Base-by-base conservation (phyloP, 1,140 invertebrate species). In the Liolophura sinensis region DNA sequence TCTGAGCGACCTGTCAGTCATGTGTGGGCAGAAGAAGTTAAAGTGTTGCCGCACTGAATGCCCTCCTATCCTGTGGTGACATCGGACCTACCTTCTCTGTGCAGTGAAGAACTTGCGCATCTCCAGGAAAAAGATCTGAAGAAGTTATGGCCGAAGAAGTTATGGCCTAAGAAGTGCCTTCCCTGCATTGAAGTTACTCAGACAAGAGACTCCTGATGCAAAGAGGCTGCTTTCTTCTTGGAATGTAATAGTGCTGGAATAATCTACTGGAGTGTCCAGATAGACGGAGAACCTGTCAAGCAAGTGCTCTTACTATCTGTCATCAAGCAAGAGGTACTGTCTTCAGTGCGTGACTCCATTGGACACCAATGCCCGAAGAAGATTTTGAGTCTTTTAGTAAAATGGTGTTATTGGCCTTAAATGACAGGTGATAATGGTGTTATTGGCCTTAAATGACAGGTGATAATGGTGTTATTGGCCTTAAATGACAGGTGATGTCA, bases 351-450 rank as follows among this genome's bases (percentile, higher is more conserved):
- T 54, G 51, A 24, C 3, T 40, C 3, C 9, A 40, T 40, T 5
- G 31, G 31, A 40, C 31, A 40, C 31, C 31, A 40, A 5, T 40
- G 31, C 31, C 31, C 31, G 31, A 40, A 40, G 3, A 40, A 9
- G 9, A 40, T 40, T 40, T 40, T 40, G 31, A 40, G 31, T 40
- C 31, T 40, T 40, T 9, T 40, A 40, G 31, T 7, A 3, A 20
- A n/a, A 20, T 12, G 51, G 18, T 54, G 51, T 54, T 54, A 20
- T 12, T 54, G 51, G 12, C 12, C 51, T 54, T 54, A 24, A 3
- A 54, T 54, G 51, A 24, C n/a, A 54, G n/a, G n/a, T n/a, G n/a
- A n/a, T n/a, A n/a, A 20, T 12, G 51, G 18, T 54, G 51, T 54
- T 54, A 20, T 12, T 54, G 51, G 12, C 12, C 51, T 54, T 54